A percentile compares a stretch with the other conserved stretches of the same genome.
phyloP scores from a whole-genome alignment of 2,888 invertebrate genomes.

The Macroteleia sp. region DNA sequence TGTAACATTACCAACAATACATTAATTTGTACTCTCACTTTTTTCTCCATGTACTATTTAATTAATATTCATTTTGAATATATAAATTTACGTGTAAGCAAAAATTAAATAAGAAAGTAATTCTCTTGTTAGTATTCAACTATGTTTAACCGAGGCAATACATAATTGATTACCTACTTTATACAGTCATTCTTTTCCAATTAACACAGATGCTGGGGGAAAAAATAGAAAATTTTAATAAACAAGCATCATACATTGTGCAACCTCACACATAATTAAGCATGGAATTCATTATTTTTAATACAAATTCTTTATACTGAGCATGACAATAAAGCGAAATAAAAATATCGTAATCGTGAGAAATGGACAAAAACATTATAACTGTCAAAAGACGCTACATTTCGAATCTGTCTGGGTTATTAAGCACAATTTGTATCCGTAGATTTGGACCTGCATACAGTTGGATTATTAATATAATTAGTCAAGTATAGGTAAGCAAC shows the following conservation, averaged over 20 bases:
- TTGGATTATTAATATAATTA: slow-evolving; percentile 58
- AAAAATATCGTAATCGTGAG: slow-evolving; percentile 3
- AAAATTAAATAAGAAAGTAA: too few relatives aligned
- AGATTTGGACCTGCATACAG: slow-evolving; percentile 22
- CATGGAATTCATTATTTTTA: background rate
- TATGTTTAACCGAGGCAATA: too few relatives aligned
- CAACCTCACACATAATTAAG: slow-evolving; percentile 22
- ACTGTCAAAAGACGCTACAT: slow-evolving; percentile 32
- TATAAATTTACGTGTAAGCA: too few relatives aligned
- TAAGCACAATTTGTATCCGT: slow-evolving; percentile 9
- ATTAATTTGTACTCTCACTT: too few relatives aligned
- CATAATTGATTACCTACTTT: slow-evolving; percentile 9
- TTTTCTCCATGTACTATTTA: too few relatives aligned
- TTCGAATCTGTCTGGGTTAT: background rate
- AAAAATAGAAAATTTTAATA: slow-evolving; percentile 25
- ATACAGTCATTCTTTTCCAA: background rate
- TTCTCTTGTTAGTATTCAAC: too few relatives aligned
- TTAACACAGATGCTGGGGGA: slow-evolving; percentile 29
- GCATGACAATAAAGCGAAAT: slow-evolving; percentile 31
- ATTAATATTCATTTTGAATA: too few relatives aligned
- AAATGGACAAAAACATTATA: slow-evolving; percentile 27
- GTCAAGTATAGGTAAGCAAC: slow-evolving; percentile 43
- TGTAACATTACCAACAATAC: too few relatives aligned
- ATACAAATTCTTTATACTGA: background rate
- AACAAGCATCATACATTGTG: too few relatives aligned